Percentiles rank a stretch among this genome's conserved stretches.
Evolutionary conservation across 2,888 invertebrate genomes (phyloP).

Genomic region (Dinocampus coccinellae): DNA sequence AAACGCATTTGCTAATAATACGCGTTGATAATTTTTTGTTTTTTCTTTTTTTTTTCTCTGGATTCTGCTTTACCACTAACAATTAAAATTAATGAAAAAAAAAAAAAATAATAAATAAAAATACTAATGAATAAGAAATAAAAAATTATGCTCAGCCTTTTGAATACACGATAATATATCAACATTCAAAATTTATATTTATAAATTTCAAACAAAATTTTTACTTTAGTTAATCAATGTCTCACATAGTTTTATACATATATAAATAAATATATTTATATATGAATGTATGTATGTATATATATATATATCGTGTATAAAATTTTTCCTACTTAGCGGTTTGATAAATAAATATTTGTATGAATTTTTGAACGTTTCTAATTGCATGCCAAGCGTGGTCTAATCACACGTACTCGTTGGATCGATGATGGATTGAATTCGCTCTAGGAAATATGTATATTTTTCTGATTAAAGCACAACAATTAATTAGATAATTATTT

Average conservation of each 20-base stretch:
- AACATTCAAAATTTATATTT: constrained; percentile 48
- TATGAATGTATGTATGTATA: background rate
- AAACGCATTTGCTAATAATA: constrained; percentile 59
- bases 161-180: background rate
- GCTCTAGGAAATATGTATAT: background rate
- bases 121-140: constrained; percentile 40
- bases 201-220: constrained; percentile 9
- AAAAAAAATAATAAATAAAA: no score
- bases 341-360: constrained; percentile 2
- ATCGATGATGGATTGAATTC: constrained; percentile 13
- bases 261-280: background rate
- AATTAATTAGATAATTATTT: no score
- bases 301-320: constrained; percentile 25
- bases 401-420: constrained; percentile 44
- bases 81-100: constrained; percentile 39
- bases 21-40: constrained; percentile 37
- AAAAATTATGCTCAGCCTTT: constrained; percentile 34
- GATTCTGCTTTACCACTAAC: constrained; percentile 39
- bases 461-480: constrained; percentile 4
- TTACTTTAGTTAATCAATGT: constrained; percentile 11
- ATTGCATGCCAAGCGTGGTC: constrained; percentile 66
- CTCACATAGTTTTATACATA: background rate
- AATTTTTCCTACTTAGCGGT: constrained; percentile 3
- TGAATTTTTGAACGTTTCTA: constrained; percentile 53
- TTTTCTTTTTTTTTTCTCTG: no score